Evolutionary conservation across 2,113 vertebrate genomes (phyloP).

Genomic region (Heptranchias perlo): DNA sequence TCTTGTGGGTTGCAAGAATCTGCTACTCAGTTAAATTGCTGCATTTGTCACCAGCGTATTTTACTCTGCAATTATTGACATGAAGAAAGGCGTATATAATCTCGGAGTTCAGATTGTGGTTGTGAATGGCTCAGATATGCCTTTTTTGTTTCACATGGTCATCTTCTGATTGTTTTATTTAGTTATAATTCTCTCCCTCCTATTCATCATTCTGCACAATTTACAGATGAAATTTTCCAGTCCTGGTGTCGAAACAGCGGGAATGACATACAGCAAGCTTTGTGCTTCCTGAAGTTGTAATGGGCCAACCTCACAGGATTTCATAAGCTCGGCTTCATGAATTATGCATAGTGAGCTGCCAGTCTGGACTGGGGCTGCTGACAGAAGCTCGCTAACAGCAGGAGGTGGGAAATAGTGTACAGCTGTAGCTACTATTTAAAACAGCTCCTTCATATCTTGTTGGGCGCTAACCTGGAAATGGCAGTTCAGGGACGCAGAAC

Average conservation of each 20-base stretch:
- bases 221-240: neutral
- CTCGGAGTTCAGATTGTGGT: no score
- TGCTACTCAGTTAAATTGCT: neutral
- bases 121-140: neutral
- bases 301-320: neutral
- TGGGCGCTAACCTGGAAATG: neutral
- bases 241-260: neutral
- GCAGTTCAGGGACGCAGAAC: neutral
- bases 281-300: neutral
- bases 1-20: neutral
- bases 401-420: neutral
- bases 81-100: neutral
- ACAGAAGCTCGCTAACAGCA: neutral
- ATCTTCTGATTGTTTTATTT: neutral
- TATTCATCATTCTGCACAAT: neutral
- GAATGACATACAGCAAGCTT: neutral
- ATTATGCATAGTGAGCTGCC: neutral
- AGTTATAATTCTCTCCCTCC: neutral
- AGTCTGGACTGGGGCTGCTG: neutral
- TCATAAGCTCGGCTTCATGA: neutral
- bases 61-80: neutral
- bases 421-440: neutral
- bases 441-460: neutral
- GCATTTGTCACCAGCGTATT: neutral
- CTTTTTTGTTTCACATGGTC: neutral